Conservation (phyloP, 2,888 invertebrate genomes). For the Aleiodes leptofemur region DNA sequence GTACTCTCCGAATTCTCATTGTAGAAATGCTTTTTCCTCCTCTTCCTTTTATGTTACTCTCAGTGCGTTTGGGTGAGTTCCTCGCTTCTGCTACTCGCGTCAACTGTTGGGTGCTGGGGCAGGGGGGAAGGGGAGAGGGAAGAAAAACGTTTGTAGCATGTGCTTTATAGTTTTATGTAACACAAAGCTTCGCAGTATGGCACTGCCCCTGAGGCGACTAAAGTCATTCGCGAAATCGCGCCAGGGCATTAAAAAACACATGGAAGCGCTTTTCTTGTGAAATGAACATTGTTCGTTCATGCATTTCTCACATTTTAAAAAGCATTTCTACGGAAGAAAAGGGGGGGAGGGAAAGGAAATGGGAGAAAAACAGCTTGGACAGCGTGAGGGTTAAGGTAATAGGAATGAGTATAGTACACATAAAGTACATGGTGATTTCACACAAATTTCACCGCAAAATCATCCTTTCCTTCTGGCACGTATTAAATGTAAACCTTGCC, state of each 20-base stretch:
- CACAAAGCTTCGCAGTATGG: slow-evolving; percentile 15
- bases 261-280: slow-evolving; percentile 11
- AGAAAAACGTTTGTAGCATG: no score
- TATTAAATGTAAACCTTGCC: neutral
- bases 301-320: slow-evolving; percentile 3
- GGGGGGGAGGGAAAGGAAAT: no score
- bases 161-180: no score
- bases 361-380: neutral
- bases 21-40: neutral
- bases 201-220: neutral
- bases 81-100: slow-evolving; percentile 42
- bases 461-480: neutral
- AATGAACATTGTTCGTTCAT: slow-evolving; percentile 2
- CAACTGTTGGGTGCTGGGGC: neutral
- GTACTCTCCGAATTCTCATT: slow-evolving; percentile 1
- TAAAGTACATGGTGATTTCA: neutral
- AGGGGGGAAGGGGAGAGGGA: neutral
- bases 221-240: slow-evolving; percentile 10
- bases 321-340: neutral
- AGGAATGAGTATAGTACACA: neutral
- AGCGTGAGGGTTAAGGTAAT: neutral
- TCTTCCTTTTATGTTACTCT: slow-evolving; percentile 32
- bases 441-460: neutral
- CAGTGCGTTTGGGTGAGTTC: slow-evolving; percentile 27
- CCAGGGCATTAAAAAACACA: slow-evolving; percentile 10